Evolutionary conservation across 1,140 invertebrate species (phyloP).

Genomic region (Ptiloglossa arizonensis): DNA sequence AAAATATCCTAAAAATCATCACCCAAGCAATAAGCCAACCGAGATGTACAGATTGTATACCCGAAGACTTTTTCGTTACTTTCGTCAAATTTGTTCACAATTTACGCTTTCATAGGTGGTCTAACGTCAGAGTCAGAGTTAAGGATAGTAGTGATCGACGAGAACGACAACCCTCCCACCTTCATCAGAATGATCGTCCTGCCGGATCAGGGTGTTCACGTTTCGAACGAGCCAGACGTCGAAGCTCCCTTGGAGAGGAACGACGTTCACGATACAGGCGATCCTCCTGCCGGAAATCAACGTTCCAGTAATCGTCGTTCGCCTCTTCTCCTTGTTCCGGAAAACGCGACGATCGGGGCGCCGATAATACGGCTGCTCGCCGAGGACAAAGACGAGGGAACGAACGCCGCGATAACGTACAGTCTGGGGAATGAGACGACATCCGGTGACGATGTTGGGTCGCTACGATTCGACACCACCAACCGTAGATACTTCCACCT

Average conservation of each 20-base stretch:
- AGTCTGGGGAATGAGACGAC: slow-evolving; percentile 77
- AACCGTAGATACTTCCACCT: slow-evolving; percentile 85
- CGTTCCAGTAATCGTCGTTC: slow-evolving; percentile 62
- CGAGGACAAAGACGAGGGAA: slow-evolving; percentile 89
- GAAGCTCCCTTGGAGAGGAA: slow-evolving; percentile 74
- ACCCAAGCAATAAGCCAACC: too few species aligned
- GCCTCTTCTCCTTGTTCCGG: slow-evolving; percentile 87
- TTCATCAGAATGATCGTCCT: slow-evolving; percentile 86
- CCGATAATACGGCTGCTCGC: slow-evolving; percentile 91
- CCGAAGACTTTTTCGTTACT: too few species aligned
- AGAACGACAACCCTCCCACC: slow-evolving; percentile 92
- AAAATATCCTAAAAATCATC: too few species aligned
- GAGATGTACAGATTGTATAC: too few species aligned
- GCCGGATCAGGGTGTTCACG: slow-evolving; percentile 85
- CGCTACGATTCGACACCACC: slow-evolving; percentile 47
- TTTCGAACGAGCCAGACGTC: slow-evolving; percentile 80
- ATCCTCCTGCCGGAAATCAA: slow-evolving; percentile 78
- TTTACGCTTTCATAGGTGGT: slow-evolving; percentile 80
- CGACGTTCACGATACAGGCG: slow-evolving; percentile 67
- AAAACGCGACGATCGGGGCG: slow-evolving; percentile 88
- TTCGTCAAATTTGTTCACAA: too few species aligned
- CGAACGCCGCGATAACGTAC: slow-evolving; percentile 90
- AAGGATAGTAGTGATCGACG: slow-evolving; percentile 88
- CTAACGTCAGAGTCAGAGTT: slow-evolving; percentile 88
- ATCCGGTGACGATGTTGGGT: slow-evolving; percentile 14